Evolutionary conservation across 2,888 invertebrate species (phyloP).

Genomic region (Anthrax anthrax): DNA sequence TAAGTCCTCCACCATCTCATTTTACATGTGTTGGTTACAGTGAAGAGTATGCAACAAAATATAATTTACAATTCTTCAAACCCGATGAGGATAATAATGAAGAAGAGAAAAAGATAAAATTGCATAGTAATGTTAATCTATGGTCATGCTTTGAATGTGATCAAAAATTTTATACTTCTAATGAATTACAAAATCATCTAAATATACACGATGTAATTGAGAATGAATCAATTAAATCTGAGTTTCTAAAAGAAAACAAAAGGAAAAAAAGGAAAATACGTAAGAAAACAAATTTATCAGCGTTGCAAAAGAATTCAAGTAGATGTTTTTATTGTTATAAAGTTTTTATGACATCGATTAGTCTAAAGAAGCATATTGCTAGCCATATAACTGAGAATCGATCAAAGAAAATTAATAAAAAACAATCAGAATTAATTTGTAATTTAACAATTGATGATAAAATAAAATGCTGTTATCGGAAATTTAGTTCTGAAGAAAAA

Average conservation of each 20-base stretch:
- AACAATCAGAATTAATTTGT: background rate
- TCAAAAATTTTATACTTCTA: conserved; percentile 39
- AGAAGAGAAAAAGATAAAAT: conserved; percentile 11
- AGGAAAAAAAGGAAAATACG: conserved; percentile 5
- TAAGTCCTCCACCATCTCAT: background rate
- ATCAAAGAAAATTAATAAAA: background rate
- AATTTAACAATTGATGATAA: background rate
- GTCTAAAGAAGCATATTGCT: conserved; percentile 14
- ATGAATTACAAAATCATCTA: conserved; percentile 45
- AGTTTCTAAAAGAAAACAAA: conserved; percentile 7
- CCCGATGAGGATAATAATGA: too few species aligned
- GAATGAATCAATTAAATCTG: conserved; percentile 5
- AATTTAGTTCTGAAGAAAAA: conserved; percentile 46
- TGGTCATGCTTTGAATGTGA: conserved; percentile 53
- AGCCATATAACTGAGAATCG: conserved; percentile 10
- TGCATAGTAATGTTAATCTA: conserved; percentile 27
- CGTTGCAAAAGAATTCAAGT: conserved; percentile 13
- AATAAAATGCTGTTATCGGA: conserved; percentile 40
- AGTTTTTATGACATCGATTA: conserved; percentile 16
- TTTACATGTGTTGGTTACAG: conserved; percentile 45
- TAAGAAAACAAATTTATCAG: background rate
- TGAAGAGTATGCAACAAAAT: conserved; percentile 45
- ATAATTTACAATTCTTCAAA: conserved; percentile 26
- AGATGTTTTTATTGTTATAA: conserved; percentile 15
- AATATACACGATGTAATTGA: conserved; percentile 35